These are phyloP conservation scores for Eristalis arbustorum DNA, from an alignment of 2,888 invertebrate species.

Conservation along the genomic window DNA sequence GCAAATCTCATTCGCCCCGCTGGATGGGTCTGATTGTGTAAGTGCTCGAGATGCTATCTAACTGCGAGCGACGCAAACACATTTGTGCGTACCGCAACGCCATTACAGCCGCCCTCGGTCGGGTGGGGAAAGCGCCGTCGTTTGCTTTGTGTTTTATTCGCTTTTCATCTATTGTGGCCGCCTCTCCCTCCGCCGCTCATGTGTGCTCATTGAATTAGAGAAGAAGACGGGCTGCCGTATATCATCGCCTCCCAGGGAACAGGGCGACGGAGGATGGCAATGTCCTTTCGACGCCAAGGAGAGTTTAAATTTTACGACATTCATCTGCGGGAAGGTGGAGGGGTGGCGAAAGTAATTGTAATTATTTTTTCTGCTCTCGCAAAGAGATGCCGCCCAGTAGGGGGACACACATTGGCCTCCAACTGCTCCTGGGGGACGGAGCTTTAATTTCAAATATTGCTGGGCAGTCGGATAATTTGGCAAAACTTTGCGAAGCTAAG, in stretches of 20 bases:
- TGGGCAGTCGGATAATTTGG: neutral
- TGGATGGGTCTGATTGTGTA: neutral
- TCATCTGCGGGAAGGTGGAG: neutral
- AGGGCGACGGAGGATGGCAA: neutral
- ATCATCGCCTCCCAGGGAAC: neutral
- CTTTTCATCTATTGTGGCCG: conserved; percentile 40
- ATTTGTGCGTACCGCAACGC: neutral
- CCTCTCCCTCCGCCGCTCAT: neutral
- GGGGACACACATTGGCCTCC: neutral
- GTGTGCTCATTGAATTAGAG: conserved; percentile 27
- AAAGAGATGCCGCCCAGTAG: neutral
- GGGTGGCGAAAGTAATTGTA: neutral
- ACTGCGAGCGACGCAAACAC: conserved; percentile 22
- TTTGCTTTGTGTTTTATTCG: conserved; percentile 11
- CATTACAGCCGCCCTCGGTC: neutral
- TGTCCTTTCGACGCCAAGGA: neutral
- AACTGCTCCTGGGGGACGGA: neutral
- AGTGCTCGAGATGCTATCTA: conserved; percentile 10
- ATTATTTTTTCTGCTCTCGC: neutral
- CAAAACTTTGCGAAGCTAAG: neutral
- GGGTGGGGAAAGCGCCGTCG: neutral
- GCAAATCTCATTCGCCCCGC: neutral
- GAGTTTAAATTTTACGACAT: neutral
- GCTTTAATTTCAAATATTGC: neutral
- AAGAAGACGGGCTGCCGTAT: neutral